Evolutionary conservation across 2,888 invertebrate genomes (phyloP), one percentile per base, ranked within the genome.

Genomic region (Chromoteleia sp.): DNA sequence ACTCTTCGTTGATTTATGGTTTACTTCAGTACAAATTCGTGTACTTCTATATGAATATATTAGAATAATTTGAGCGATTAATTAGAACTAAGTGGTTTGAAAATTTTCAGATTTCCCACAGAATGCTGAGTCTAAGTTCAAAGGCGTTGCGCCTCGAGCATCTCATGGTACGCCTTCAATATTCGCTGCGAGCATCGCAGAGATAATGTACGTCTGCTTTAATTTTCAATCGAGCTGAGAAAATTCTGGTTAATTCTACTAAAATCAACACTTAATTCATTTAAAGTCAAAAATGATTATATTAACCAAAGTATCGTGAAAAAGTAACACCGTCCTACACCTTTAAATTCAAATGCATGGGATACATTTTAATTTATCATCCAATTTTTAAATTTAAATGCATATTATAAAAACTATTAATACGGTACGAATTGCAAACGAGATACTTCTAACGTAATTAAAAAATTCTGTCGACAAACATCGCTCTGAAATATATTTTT

Each of bases 121-220:
- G 52, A 68, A 76, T 52, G 29, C 56, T 29, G 15, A 63, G 21
- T 74, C 56, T 63, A 25, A 56, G 76, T 59, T 70, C 61, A 70
- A 77, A 70, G 61, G 45, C 43, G 50, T 39, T 41, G 45, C 33
- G 67, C 75, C 33, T 59, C 41, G 33, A 67, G 68, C 52, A 48
- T 68, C 75, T 58, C 45, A 29, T 36, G 39, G 8, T 50, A 61
- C 45, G 50, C 52, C 59, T 68, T 43, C 50, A 52, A 61, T 67
- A 59, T 77, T 70, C 30, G 1, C 71, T 50, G 15, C 58, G 56
- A 78, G 65, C 48, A 73, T 43, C 67, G 48, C 43, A 43, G 63
- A 48, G 63, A 78, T 70, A 71, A 78, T 71, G 65, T 56, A 78
- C 43, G 71, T 73, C 71, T 65, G 43, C 59, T 73, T 71, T 50